Percentiles rank a stretch among this genome's conserved stretches.
Evolutionary conservation across 2,888 invertebrate species (phyloP).

Genomic region (Ormyrus nitidulus): DNA sequence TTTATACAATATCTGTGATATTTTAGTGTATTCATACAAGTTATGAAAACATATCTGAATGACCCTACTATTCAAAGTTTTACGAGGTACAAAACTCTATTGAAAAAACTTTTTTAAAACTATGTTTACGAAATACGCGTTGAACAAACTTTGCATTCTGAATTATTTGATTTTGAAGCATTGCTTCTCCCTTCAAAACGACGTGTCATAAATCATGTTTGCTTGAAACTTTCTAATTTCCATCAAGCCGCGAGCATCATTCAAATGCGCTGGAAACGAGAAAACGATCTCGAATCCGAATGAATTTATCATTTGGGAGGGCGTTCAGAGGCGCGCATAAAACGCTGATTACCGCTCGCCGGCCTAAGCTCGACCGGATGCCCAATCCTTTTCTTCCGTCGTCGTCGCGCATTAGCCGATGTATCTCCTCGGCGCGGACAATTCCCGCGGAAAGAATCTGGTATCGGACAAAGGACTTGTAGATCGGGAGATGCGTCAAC

Average conservation of each 20-base stretch:
- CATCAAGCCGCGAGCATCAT: too few relatives aligned
- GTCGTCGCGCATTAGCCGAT: slow-evolving; percentile 38
- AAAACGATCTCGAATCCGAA: too few relatives aligned
- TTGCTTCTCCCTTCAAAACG: background rate
- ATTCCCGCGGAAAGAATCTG: slow-evolving; percentile 29
- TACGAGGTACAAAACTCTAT: too few relatives aligned
- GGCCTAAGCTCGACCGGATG: slow-evolving; percentile 22
- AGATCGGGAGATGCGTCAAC: slow-evolving; percentile 57
- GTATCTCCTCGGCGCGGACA: slow-evolving; percentile 22
- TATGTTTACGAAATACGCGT: background rate
- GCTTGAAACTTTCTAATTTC: too few relatives aligned
- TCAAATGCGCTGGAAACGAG: too few relatives aligned
- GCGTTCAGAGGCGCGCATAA: too few relatives aligned
- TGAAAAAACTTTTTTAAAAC: background rate
- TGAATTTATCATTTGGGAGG: too few relatives aligned
- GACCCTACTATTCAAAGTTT: too few relatives aligned
- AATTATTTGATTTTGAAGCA: too few relatives aligned
- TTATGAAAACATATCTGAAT: too few relatives aligned
- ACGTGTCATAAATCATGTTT: background rate
- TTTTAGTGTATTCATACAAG: too few relatives aligned
- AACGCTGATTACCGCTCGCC: slow-evolving; percentile 2
- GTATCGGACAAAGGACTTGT: slow-evolving; percentile 55
- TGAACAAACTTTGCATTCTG: background rate
- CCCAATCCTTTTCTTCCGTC: slow-evolving; percentile 26
- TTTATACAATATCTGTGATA: too few relatives aligned